phyloP scores from a whole-genome alignment of 2,113 vertebrate genomes.

The Epinephelus lanceolatus region DNA sequence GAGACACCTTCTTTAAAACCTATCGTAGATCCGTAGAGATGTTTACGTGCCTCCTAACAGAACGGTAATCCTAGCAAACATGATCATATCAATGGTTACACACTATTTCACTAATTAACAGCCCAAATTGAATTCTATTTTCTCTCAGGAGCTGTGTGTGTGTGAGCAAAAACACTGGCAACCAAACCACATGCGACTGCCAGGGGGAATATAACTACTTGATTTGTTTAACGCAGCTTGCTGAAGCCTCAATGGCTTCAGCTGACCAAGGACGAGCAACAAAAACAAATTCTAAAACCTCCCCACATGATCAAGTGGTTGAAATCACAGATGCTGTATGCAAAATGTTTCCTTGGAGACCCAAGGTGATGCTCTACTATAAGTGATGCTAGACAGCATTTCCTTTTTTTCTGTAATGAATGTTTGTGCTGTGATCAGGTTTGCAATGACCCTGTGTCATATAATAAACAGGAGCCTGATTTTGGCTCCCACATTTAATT shows the following conservation, averaged over 20 bases:
- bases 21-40: not conserved
- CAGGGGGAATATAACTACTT: slow-evolving; percentile 9
- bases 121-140: not conserved
- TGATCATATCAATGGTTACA: not conserved
- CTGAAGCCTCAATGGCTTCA: not conserved
- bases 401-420: not conserved
- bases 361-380: not conserved
- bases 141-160: too few relatives aligned
- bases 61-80: not conserved
- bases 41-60: not conserved
- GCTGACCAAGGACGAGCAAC: not conserved
- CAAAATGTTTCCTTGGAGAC: not conserved
- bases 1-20: not conserved
- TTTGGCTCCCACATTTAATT: not conserved
- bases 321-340: not conserved
- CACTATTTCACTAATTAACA: not conserved
- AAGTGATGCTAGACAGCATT: not conserved
- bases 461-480: not conserved
- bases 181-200: not conserved
- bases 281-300: not conserved
- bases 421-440: not conserved
- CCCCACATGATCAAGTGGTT: not conserved
- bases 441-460: not conserved
- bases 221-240: not conserved
- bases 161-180: not conserved